Conservation (phyloP, 2,888 invertebrate genomes). For the Agapostemon virescens region DNA sequence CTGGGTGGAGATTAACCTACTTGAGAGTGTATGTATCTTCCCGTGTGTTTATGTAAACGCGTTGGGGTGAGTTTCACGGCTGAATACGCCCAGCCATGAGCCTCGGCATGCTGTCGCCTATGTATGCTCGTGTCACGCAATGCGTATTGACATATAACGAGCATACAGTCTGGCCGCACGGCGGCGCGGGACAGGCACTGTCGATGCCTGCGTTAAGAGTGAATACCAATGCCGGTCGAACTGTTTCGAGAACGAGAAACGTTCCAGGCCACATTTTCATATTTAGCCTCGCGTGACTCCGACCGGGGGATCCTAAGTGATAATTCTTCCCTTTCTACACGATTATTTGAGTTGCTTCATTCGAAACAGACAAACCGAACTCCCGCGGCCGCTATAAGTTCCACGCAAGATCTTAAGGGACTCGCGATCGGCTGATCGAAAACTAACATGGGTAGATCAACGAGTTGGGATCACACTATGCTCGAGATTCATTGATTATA, state of each 20-base stretch:
- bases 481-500: not conserved
- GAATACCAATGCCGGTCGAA: slow-evolving; percentile 22
- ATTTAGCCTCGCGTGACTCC: not conserved
- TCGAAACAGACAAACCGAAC: not conserved
- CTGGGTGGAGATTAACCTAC: slow-evolving; percentile 54
- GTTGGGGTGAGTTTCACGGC: slow-evolving; percentile 67
- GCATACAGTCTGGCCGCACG: slow-evolving; percentile 47
- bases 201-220: slow-evolving; percentile 29
- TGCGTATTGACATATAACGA: slow-evolving; percentile 70
- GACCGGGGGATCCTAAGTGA: not conserved
- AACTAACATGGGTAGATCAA: not conserved
- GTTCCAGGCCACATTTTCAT: slow-evolving; percentile 2
- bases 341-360: slow-evolving; percentile 9
- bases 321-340: slow-evolving; percentile 8
- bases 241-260: not conserved
- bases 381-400: not conserved
- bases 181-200: slow-evolving; percentile 14
- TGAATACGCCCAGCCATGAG: slow-evolving; percentile 70
- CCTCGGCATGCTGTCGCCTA: slow-evolving; percentile 71
- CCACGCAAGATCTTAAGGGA: not conserved
- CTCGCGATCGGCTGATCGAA: not conserved
- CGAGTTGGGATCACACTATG: not conserved
- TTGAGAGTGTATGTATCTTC: slow-evolving; percentile 41
- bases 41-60: slow-evolving; percentile 48
- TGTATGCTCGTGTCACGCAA: slow-evolving; percentile 71